phyloP scores from a whole-genome alignment of 2,113 vertebrate species.

The Salvelinus sp. region DNA sequence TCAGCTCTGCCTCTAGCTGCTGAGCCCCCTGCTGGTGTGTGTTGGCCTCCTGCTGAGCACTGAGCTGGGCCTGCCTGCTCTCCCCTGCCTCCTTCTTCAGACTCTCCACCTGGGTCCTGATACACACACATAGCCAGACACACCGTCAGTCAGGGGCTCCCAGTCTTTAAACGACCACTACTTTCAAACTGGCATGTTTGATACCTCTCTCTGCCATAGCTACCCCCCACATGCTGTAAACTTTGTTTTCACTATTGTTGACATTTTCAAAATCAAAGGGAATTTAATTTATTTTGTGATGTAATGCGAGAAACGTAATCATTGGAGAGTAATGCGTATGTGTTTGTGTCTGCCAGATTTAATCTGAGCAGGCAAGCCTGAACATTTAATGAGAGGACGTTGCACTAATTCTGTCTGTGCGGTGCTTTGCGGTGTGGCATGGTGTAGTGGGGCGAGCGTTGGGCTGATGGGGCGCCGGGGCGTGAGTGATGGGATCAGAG shows the following conservation, averaged over 20 bases:
- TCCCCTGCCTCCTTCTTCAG: constrained; percentile 54
- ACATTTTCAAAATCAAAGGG: constrained; percentile 6
- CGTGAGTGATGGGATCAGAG: constrained; percentile 29
- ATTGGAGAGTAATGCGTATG: constrained; percentile 20
- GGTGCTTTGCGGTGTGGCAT: constrained; percentile 17
- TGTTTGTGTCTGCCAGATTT: background rate
- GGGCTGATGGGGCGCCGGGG: constrained; percentile 18
- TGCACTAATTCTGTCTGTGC: constrained; percentile 36
- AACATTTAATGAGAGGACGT: constrained; percentile 53
- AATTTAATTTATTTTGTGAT: constrained; percentile 36
- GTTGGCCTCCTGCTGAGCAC: constrained; percentile 47
- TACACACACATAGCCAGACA: background rate
- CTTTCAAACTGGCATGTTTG: no score
- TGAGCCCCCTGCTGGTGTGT: constrained; percentile 50
- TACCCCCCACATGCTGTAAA: no score
- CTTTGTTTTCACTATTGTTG: no score
- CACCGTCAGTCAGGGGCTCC: background rate
- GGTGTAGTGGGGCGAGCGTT: background rate
- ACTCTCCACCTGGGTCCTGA: constrained; percentile 53
- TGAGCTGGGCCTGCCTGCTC: constrained; percentile 50
- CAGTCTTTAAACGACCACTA: background rate
- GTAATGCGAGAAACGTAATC: constrained; percentile 27
- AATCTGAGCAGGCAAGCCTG: constrained; percentile 49
- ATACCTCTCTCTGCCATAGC: no score
- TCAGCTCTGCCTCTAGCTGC: constrained; percentile 50